phyloP scores from a whole-genome alignment of 2,888 invertebrate species.

The Volucella zonaria region DNA sequence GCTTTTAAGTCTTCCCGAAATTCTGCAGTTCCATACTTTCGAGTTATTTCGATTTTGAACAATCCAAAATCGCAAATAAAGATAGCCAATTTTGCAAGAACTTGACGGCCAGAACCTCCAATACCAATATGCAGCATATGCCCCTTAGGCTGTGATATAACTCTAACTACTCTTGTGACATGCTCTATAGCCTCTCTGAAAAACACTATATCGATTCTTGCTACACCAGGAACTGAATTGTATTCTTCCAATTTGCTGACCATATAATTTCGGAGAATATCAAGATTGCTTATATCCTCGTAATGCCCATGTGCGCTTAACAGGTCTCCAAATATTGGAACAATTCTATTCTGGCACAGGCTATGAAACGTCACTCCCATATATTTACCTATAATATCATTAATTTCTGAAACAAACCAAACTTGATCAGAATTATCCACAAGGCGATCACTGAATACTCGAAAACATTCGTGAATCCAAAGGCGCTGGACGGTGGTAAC shows the following conservation, averaged over 20 bases:
- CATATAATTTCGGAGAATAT: conserved; percentile 84
- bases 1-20: conserved; percentile 92
- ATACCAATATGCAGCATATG: conserved; percentile 93
- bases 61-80: conserved; percentile 91
- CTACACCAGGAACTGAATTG: conserved; percentile 90
- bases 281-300: conserved; percentile 89
- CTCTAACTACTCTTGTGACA: conserved; percentile 90
- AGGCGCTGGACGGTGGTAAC: conserved; percentile 88
- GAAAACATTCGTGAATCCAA: conserved; percentile 93
- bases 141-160: conserved; percentile 92
- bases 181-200: conserved; percentile 95
- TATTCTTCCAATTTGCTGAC: conserved; percentile 83
- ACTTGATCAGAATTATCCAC: conserved; percentile 90
- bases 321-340: conserved; percentile 91
- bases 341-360: conserved; percentile 88
- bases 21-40: conserved; percentile 89
- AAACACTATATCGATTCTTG: conserved; percentile 91
- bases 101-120: conserved; percentile 93
- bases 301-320: conserved; percentile 90
- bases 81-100: conserved; percentile 89
- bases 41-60: conserved; percentile 91
- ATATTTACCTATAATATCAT: conserved; percentile 89
- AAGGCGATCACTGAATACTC: conserved; percentile 93
- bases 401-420: conserved; percentile 89
- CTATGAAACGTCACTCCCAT: conserved; percentile 92